Base-by-base conservation (phyloP, 2,888 invertebrate species). In the Crioceris asparagi region DNA sequence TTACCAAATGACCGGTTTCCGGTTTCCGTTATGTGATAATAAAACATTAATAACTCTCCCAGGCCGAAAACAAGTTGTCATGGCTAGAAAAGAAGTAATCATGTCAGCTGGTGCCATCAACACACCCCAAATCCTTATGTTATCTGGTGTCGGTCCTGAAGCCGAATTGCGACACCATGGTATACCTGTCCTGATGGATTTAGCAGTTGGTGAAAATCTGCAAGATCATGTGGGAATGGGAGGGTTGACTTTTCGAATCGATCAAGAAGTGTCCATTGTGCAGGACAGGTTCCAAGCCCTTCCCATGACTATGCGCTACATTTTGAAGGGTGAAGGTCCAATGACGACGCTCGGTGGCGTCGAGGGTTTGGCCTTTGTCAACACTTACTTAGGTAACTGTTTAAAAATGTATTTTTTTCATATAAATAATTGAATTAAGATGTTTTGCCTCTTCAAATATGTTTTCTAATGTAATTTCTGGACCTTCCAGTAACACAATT, bases 31-130 rank as follows among this genome's bases (percentile, higher is more conserved):
- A n/a, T n/a, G n/a, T n/a, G n/a, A n/a, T n/a, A n/a, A n/a, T n/a
- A n/a, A n/a, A n/a, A n/a, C n/a, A n/a, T n/a, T n/a, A n/a, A n/a
- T n/a, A n/a, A n/a, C n/a, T 17, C 32, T 42, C 43, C 10, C 18
- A 53, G 53, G 86, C 2, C 67, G 72, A 21, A 75, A 74, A 38
- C 77, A 79, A 53, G 67, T 77, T 0, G 79, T 83, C 0, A 67
- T 74, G 40, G 90, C 90, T 0, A 73, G 74, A 35, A 83, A 84
- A 52, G 90, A 90, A 62, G 77, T 94, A 0, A 84, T 94, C 32
- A 58, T 94, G 25, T 81, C 88, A 8, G 91, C 90, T 0, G 94
- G 94, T 0, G 78, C 93, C 1, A 85, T 96, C 17, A 93, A 93
- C 57, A 82, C 83, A 8, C 90, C 94, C 0, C 93, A 94, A 57